Base-by-base conservation (phyloP, 1,140 invertebrate species). In the Mycetomoellerius zeteki region DNA sequence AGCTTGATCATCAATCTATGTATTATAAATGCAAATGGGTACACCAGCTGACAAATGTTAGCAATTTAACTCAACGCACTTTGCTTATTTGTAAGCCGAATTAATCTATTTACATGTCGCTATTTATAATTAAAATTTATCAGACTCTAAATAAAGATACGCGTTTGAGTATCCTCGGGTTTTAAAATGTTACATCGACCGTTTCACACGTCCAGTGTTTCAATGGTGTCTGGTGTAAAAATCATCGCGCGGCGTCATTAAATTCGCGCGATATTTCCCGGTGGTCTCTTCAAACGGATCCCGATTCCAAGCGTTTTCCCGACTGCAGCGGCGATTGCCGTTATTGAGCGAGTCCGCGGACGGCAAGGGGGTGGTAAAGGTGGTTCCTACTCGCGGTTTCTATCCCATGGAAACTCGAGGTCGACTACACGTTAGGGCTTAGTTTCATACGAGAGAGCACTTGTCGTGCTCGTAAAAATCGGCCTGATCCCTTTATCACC, bases 401-500 rank as follows among this genome's bases (percentile, higher is more conserved):
- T 30, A 65, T 65, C 56, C 64, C 52, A 64, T 37, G 62, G 62
- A 77, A 89, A 90, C 82, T 89, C 89, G 86, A 87, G 77, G 72
- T 69, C 64, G 58, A 80, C 88, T 72, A 27, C 62, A 71, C 78
- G 73, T 69, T 50, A 72, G 64, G 58, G 37, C 76, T 62, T 37
- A 56, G 85, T 60, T 62, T 72, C 73, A 82, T 84, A 90, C 81
- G 81, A 75, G 91, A 75, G 90, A 92, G 88, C 85, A 87, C 58
- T 82, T 88, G 30, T 52, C 19, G 86, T 43, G 89, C 92, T 94
- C 92, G 92, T 94, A 94, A 94, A 94, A 94, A 94, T 86, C 77
- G 62, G 75, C 88, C 86, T 93, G 93, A 94, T 94, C 93, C 93
- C 90, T 93, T 94, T 94, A 94, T 94, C 93, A 90, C 89, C 90